Conservation (phyloP, 2,113 vertebrate genomes). For the Gymnogyps californianus region DNA sequence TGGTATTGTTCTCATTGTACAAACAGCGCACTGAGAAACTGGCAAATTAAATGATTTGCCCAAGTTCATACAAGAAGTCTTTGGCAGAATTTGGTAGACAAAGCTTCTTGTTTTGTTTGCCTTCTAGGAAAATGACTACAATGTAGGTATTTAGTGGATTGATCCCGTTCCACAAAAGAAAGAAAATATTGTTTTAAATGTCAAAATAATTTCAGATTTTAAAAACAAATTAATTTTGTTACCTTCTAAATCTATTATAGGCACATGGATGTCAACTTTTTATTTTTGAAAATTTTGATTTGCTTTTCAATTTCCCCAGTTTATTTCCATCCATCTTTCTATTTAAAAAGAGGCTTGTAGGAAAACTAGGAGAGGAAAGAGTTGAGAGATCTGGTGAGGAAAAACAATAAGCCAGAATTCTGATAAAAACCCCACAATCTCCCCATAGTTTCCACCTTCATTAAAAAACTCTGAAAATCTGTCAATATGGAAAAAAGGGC, state of each 20-base stretch:
- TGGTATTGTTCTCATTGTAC: constrained; percentile 22
- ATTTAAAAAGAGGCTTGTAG: background rate
- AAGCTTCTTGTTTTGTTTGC: background rate
- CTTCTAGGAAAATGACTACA: background rate
- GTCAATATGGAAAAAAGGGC: background rate
- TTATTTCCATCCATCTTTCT: background rate
- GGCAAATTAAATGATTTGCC: background rate
- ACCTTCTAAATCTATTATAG: background rate
- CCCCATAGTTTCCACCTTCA: background rate
- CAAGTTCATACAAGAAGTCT: background rate
- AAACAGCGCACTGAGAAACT: background rate
- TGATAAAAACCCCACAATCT: background rate
- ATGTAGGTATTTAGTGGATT: background rate
- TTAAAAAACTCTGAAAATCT: background rate
- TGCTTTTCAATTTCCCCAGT: background rate
- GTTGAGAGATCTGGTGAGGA: background rate
- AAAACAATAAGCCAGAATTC: background rate
- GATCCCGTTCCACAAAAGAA: background rate
- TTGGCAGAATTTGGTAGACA: background rate
- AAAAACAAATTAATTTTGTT: background rate
- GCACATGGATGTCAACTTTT: background rate
- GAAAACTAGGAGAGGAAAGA: background rate
- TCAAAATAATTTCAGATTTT: background rate
- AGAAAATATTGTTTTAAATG: background rate
- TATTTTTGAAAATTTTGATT: background rate